Evolutionary conservation across 2,888 invertebrate species (phyloP), one percentile per base, ranked within the genome.

Genomic region (Drosophila niveifrons): DNA sequence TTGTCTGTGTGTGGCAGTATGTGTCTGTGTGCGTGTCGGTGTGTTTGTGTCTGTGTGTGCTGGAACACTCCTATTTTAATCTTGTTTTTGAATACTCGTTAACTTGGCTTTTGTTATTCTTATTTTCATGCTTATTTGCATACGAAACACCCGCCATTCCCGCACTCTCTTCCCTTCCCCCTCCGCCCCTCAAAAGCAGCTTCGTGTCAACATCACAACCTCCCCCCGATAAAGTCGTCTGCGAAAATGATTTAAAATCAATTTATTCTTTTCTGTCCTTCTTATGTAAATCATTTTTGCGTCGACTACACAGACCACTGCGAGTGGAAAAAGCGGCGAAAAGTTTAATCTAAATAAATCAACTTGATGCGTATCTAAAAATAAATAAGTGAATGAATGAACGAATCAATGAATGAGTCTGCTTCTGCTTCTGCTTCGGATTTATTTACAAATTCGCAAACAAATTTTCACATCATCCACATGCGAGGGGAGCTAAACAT

Each of bases 211-310:
- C 78, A 66, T 64, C 59, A 29, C 52, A 63, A 31, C 59, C 66
- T 52, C 18, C 66, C 59, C 18, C 39, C 31, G 53, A 50, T 70
- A 69, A 66, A 72, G 65, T 72, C 61, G 72, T 72, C 82, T 82
- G 84, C 72, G 81, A 82, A 90, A 90, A 88, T 90, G 90, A 90
- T 90, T 90, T 90, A 90, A 90, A 90, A 90, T 90, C 90, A 90
- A 90, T 90, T 90, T 90, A 89, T 83, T 87, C 89, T 82, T 80
- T 89, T 85, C 83, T 83, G 82, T 76, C 79, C 76, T 82, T 87
- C 87, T 83, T 88, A 87, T 89, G 90, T 80, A 89, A 90, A 89
- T 89, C 90, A 89, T 88, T 84, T 75, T 73, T 66, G 55, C 75
- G 72, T 75, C 71, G 50, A 63, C 69, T 59, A 61, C 50, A 17